Conservation (phyloP, 2,888 invertebrate species). For the Acanthosepion lycidas region DNA sequence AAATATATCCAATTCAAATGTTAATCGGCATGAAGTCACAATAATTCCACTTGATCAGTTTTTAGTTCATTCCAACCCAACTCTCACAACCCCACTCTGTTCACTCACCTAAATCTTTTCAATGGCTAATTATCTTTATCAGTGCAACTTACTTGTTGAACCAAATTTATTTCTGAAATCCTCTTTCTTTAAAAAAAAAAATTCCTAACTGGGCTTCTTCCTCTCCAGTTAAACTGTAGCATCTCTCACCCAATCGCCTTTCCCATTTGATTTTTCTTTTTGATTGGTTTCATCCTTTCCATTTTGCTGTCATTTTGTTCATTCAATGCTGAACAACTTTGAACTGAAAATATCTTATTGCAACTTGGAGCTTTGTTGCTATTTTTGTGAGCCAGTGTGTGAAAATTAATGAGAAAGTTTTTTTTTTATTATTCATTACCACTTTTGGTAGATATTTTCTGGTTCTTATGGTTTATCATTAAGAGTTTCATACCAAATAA, state of each 20-base stretch:
- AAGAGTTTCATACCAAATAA: no score
- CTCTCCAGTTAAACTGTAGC: background rate
- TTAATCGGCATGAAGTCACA: conserved; percentile 39
- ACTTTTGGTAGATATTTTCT: no score
- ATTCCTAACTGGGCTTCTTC: background rate
- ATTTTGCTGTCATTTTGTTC: background rate
- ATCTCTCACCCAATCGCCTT: background rate
- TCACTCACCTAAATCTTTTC: background rate
- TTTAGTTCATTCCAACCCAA: background rate
- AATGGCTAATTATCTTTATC: conserved; percentile 42
- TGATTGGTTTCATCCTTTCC: background rate
- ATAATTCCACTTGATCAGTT: conserved; percentile 43
- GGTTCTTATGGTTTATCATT: no score
- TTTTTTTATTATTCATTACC: no score
- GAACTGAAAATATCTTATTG: background rate
- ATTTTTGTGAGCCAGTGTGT: background rate
- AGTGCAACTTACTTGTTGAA: conserved; percentile 41
- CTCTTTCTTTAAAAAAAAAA: conserved; percentile 33
- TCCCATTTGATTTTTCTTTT: background rate
- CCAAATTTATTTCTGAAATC: conserved; percentile 39
- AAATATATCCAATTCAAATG: conserved; percentile 46
- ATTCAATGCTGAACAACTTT: background rate
- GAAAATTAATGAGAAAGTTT: no score
- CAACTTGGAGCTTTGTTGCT: background rate
- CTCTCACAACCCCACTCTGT: background rate